Conservation (phyloP, 1,140 invertebrate species). For the Aphelenchoides besseyi region DNA sequence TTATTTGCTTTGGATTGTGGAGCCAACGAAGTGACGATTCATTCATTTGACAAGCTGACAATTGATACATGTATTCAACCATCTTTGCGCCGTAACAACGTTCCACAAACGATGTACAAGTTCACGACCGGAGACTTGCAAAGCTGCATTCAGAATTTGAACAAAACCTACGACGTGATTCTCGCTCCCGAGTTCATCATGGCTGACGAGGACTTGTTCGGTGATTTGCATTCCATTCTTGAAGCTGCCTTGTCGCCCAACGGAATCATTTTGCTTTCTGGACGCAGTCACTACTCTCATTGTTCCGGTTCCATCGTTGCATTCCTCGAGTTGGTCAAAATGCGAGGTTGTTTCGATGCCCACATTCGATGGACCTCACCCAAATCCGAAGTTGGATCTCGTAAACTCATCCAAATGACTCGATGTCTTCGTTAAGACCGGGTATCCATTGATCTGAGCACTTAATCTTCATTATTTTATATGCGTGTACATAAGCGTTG, state of each 20-base stretch:
- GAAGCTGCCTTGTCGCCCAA: slow-evolving; percentile 45
- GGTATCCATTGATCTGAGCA: not conserved
- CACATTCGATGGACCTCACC: slow-evolving; percentile 54
- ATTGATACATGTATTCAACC: slow-evolving; percentile 52
- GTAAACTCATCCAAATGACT: slow-evolving; percentile 57
- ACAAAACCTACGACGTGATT: slow-evolving; percentile 52
- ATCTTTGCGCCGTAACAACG: slow-evolving; percentile 54
- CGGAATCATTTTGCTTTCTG: slow-evolving; percentile 58
- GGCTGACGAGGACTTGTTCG: slow-evolving; percentile 47
- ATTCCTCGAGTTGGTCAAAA: slow-evolving; percentile 56
- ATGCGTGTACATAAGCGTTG: slow-evolving; percentile 1
- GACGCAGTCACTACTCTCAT: slow-evolving; percentile 43
- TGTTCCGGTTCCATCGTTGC: slow-evolving; percentile 42
- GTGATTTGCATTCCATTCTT: slow-evolving; percentile 50
- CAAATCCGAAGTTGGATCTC: slow-evolving; percentile 51
- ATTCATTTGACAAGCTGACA: slow-evolving; percentile 35
- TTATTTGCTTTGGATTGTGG: slow-evolving; percentile 52
- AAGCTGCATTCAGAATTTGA: slow-evolving; percentile 31
- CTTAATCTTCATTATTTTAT: not conserved
- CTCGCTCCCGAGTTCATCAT: slow-evolving; percentile 55
- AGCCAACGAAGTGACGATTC: slow-evolving; percentile 46
- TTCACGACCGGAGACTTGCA: slow-evolving; percentile 44
- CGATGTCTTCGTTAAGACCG: slow-evolving; percentile 53
- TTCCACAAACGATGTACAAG: slow-evolving; percentile 50
- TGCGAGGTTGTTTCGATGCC: slow-evolving; percentile 45